A percentile compares a stretch with the other conserved stretches of the same genome.
These are phyloP conservation scores for Pteronotus mesoamericanus DNA, from an alignment of 2,797 vertebrate species.

Conservation along the genomic window DNA sequence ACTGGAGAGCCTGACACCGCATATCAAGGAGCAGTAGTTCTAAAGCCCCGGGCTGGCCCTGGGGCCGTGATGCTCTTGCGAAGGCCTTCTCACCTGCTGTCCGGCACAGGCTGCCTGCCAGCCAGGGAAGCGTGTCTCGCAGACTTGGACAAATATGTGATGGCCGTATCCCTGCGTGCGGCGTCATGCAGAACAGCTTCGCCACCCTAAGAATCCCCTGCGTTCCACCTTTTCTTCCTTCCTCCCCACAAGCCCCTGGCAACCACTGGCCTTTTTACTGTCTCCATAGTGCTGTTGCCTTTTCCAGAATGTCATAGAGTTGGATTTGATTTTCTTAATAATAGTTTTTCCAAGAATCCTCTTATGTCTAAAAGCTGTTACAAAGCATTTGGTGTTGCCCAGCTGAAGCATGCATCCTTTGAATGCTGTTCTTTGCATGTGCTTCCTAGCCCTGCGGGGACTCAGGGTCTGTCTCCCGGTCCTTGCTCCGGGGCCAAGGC, in stretches of 20 bases:
- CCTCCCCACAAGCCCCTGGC: not conserved
- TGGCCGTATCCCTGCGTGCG: rapidly evolving
- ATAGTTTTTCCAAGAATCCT: not conserved
- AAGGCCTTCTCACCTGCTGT: not conserved
- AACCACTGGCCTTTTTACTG: not conserved
- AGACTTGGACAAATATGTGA: rapidly evolving
- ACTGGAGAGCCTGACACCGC: not conserved
- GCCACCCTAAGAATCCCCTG: not conserved
- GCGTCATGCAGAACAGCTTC: not conserved
- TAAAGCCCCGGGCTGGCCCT: not conserved
- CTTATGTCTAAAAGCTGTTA: not conserved
- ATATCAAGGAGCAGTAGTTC: not conserved
- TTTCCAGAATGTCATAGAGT: not conserved
- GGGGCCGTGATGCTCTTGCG: not conserved
- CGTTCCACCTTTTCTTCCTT: not conserved
- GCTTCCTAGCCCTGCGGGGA: not conserved
- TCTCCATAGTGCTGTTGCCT: not conserved
- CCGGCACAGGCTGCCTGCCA: not conserved
- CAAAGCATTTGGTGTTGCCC: not conserved
- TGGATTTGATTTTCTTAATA: not conserved
- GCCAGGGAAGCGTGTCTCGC: not conserved
- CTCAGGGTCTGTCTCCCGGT: not conserved
- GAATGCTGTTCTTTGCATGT: rapidly evolving
- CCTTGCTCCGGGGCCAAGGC: not conserved
- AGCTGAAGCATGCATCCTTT: not conserved